Percentiles rank a stretch among this genome's conserved stretches.
Conservation (phyloP, 2,888 invertebrate species). For the Nemurella pictetii region DNA sequence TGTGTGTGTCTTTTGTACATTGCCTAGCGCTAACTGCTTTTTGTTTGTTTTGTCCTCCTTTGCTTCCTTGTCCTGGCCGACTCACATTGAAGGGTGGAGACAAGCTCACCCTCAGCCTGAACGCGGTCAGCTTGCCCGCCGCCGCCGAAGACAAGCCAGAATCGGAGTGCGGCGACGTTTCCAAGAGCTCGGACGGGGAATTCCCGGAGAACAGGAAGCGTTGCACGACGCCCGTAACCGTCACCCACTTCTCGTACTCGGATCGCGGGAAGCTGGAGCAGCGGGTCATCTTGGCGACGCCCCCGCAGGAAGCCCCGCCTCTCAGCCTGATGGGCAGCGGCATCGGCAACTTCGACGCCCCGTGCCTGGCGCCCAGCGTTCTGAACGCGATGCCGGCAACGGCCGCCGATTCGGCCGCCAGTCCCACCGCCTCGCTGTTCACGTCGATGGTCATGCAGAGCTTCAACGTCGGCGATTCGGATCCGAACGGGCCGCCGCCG, state of each 20-base stretch:
- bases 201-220: constrained; percentile 44
- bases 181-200: not conserved
- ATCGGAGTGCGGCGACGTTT: constrained; percentile 33
- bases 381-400: not conserved
- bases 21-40: constrained; percentile 33
- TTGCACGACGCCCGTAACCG: constrained; percentile 61
- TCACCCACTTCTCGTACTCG: constrained; percentile 61
- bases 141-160: constrained; percentile 43
- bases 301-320: not conserved
- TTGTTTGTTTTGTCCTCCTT: constrained; percentile 44
- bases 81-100: constrained; percentile 65
- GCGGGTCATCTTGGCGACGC: constrained; percentile 37
- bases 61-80: constrained; percentile 43
- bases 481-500: not conserved
- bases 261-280: constrained; percentile 58
- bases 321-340: constrained; percentile 8
- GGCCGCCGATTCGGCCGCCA: not conserved
- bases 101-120: constrained; percentile 67
- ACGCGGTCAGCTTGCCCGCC: constrained; percentile 52
- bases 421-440: constrained; percentile 3
- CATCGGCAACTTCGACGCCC: constrained; percentile 21
- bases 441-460: not conserved
- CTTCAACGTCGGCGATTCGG: not conserved
- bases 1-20: constrained; percentile 23
- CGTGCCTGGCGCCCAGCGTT: constrained; percentile 32